These are phyloP conservation scores for Spondyliosoma cantharus DNA, from an alignment of 2,797 vertebrate species.

Conservation along the genomic window DNA sequence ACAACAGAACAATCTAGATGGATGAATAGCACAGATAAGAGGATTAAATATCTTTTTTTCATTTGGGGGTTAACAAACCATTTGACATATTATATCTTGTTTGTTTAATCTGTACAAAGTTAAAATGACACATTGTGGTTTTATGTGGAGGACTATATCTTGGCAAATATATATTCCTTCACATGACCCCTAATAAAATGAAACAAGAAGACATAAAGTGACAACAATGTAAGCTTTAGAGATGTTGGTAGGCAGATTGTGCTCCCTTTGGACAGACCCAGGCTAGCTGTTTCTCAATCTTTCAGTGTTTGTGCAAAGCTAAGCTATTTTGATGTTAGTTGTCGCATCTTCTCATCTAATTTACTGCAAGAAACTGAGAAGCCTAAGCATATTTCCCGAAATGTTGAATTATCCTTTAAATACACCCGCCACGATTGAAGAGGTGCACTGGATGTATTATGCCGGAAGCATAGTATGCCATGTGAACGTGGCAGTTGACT, in stretches of 20 bases:
- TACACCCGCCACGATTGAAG: slow-evolving; percentile 3
- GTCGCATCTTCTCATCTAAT: slow-evolving; percentile 19
- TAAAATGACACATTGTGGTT: neutral
- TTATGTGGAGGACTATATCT: neutral
- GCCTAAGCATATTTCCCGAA: slow-evolving; percentile 18
- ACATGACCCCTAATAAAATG: neutral
- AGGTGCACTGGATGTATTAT: slow-evolving; percentile 5
- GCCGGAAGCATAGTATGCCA: slow-evolving; percentile 5
- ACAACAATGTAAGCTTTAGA: neutral
- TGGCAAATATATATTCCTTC: neutral
- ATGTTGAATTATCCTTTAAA: slow-evolving; percentile 40
- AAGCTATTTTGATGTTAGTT: neutral
- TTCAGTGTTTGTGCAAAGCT: neutral
- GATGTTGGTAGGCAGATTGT: neutral
- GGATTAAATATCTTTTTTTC: too few relatives aligned
- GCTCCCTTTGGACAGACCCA: neutral
- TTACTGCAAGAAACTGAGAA: slow-evolving; percentile 12
- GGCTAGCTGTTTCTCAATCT: neutral
- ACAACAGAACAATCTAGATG: neutral
- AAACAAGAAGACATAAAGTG: neutral
- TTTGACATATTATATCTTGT: neutral
- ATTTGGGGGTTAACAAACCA: too few relatives aligned
- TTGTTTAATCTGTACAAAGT: slow-evolving; percentile 18
- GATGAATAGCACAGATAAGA: too few relatives aligned
- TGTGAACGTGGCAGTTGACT: slow-evolving; percentile 13